phyloP scores from a whole-genome alignment of 2,797 vertebrate genomes.

The Pagetopsis macropterus region DNA sequence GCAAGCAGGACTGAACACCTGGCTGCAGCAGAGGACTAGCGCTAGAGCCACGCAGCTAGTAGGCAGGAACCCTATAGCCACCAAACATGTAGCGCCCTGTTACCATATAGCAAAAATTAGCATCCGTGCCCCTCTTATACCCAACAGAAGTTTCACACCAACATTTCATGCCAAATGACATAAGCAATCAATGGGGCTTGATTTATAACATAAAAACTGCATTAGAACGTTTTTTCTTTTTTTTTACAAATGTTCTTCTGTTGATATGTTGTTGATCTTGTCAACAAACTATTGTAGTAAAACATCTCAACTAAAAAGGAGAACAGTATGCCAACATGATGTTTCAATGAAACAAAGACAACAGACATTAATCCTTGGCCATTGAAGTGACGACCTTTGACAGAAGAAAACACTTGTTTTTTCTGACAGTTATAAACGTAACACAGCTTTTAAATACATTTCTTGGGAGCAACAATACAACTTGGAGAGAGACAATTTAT shows the following conservation, averaged over 20 bases:
- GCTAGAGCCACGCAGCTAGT: constrained; percentile 50
- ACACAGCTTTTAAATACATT: constrained; percentile 63
- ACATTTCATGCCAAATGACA: constrained; percentile 45
- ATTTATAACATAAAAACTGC: constrained; percentile 31
- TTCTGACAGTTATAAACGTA: constrained; percentile 55
- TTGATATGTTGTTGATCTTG: constrained; percentile 26
- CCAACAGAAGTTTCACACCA: constrained; percentile 42
- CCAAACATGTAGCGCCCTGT: constrained; percentile 33
- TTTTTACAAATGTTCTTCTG: constrained; percentile 37
- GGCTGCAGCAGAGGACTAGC: constrained; percentile 56
- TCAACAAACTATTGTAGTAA: constrained; percentile 50
- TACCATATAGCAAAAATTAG: constrained; percentile 38
- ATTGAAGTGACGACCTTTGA: constrained; percentile 71
- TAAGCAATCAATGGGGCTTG: constrained; percentile 44
- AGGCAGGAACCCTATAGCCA: constrained; percentile 32
- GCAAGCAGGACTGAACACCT: constrained; percentile 58
- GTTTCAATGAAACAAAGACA: constrained; percentile 61
- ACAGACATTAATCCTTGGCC: constrained; percentile 71
- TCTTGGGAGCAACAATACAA: constrained; percentile 47
- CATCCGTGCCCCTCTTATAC: constrained; percentile 39
- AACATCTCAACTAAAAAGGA: constrained; percentile 60
- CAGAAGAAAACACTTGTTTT: constrained; percentile 50
- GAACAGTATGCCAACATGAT: constrained; percentile 50
- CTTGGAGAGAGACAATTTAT: constrained; percentile 30
- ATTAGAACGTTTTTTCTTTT: constrained; percentile 27